Percentiles rank a stretch among this genome's conserved stretches.
Evolutionary conservation across 1,140 invertebrate species (phyloP).

Genomic region (Apolygus lucorum): DNA sequence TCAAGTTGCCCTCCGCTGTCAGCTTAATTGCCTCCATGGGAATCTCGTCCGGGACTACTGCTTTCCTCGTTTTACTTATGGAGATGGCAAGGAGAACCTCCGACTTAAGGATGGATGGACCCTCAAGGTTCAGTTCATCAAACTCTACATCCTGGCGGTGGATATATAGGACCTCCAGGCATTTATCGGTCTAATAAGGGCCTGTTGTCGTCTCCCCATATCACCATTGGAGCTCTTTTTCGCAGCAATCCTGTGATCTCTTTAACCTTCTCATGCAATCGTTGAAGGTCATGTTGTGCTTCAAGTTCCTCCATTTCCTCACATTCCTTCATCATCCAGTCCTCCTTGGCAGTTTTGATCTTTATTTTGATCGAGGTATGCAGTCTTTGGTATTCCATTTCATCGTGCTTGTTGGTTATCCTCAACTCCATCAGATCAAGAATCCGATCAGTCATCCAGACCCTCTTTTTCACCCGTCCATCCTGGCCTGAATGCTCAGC

Average conservation of each 20-base stretch:
- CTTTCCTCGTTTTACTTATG: background rate
- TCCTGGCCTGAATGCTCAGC: background rate
- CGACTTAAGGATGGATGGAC: too few relatives aligned
- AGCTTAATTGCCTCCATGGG: too few relatives aligned
- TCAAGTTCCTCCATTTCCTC: background rate
- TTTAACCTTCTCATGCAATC: conserved; percentile 1
- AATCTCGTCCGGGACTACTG: background rate
- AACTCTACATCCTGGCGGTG: background rate
- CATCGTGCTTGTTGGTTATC: background rate
- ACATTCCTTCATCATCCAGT: background rate
- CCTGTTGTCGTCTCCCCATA: background rate
- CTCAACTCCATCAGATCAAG: background rate
- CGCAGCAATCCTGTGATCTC: background rate
- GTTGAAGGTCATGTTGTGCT: too few relatives aligned
- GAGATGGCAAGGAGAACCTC: background rate
- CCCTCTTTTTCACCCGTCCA: background rate
- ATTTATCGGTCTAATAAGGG: background rate
- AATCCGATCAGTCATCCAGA: background rate
- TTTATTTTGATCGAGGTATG: background rate
- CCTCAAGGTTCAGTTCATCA: background rate
- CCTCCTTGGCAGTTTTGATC: background rate
- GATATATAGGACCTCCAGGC: background rate
- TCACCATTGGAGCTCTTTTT: background rate
- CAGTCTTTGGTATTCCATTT: background rate
- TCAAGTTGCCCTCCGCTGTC: background rate